Evolutionary conservation across 2,888 invertebrate genomes (phyloP), one percentile per base, ranked within the genome.

Genomic region (Liposcelis brunnea): DNA sequence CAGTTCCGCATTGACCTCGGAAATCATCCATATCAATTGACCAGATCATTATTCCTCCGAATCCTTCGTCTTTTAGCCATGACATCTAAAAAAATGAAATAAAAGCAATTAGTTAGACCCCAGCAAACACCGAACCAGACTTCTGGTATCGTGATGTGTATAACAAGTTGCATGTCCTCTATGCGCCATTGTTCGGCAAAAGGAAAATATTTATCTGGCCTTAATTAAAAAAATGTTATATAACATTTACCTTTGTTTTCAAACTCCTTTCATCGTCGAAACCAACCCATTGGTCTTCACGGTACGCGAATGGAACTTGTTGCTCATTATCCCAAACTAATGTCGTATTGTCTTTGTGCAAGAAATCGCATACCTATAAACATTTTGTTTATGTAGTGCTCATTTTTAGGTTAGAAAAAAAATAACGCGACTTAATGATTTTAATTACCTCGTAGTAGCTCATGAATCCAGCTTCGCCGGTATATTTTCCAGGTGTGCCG

Each of bases 21-120:
- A 93, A 94, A 63, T 94, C 94, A 57, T 94, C 94, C 87, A 93
- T 83, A 57, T 94, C 93, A 19, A 93, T 74, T 0, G 91, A 91
- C 93, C 93, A 94, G 43, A 94, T 81, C 89, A 94, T 94, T 47
- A 93, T 87, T 15, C 94, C 94, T 34, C 90, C 93, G 52, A 89
- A 89, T 19, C 87, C 90, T 72, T 87, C 85, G 58, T 89, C 86
- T 61, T 86, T 89, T 48, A 91, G 68, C 91, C 91, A 93, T 48
- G 81, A 79, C 77, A 86, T 87, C 89, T 90, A 59, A 2, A 56
- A 56, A 43, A 37, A 50, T 26, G 19, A 42, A 31, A 47, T 32
- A 21, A 43, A 37, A 6, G 26, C n/a, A n/a, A n/a, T n/a, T n/a
- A n/a, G n/a, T n/a, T n/a, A n/a, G n/a, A n/a, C 37, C 38, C 11